Base-by-base conservation (phyloP, 2,888 invertebrate genomes). In the Lasioglossum malachurum region DNA sequence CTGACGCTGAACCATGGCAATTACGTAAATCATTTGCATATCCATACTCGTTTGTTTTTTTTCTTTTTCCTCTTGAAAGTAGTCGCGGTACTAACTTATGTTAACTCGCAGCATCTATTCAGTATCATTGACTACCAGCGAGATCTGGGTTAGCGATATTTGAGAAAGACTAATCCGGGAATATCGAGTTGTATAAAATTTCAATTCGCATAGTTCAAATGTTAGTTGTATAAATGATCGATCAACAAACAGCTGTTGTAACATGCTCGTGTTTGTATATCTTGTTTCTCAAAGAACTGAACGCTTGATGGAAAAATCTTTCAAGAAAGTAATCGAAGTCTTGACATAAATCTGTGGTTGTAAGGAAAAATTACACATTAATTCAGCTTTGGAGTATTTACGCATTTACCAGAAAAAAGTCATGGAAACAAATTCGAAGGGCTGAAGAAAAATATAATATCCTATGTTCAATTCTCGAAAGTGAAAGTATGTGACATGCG, bases 1-100 rank as follows among this genome's bases (percentile, higher is more conserved):
- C 23, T 23, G 19, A 69, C 23, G 69, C 69, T 38, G 69, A 69
- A 38, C 2, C 69, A 23, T 23, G 23, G 4, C 38, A 69, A 69
- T 69, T 69, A 69, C 35, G 38, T 69, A 69, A 69, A 69, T 69
- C 69, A 69, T 69, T 69, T 38, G 69, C 69, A 69, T 69, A 69
- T 69, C 23, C 19, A 38, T 23, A 19, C 69, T 4, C 10, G 69
- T 38, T 35, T 23, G 10, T 35, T 23, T 38, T 23, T 38, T 69
- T 69, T 38, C 38, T 27, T 35, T 12, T 35, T 23, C 38, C 23
- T 69, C 69, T 69, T 38, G 38, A 38, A 69, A 69, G 69, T 69
- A 69, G 38, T 23, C 69, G 12, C 38, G 38, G 19, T 4, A 23
- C 60, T 27, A 60, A 60, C 12, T 12, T 27, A 12, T 4, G 8